A percentile compares a stretch with the other conserved stretches of the same genome.
phyloP scores from a whole-genome alignment of 2,888 invertebrate species.

The Eupithecia centaureata region DNA sequence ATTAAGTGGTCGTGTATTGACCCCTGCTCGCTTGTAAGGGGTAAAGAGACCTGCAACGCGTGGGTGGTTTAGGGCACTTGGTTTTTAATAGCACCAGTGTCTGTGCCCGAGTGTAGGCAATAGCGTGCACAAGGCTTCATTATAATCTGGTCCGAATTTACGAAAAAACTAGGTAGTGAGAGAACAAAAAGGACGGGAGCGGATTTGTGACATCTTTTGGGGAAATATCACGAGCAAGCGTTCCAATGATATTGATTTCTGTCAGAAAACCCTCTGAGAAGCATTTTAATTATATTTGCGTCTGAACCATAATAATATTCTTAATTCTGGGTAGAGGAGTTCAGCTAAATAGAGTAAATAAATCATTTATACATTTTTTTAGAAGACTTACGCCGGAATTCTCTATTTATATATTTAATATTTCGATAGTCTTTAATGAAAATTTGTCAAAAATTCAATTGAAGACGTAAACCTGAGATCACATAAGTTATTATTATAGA shows the following conservation, averaged over 20 bases:
- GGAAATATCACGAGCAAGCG: neutral
- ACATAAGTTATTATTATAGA: neutral
- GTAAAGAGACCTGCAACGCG: slow-evolving; percentile 27
- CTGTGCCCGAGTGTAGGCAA: no score
- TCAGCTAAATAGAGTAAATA: no score
- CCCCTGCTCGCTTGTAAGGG: slow-evolving; percentile 28
- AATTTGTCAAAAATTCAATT: no score
- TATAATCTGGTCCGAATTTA: neutral
- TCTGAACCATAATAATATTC: neutral
- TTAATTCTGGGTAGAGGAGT: no score
- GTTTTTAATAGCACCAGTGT: neutral
- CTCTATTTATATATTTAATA: no score
- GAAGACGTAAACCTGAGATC: no score
- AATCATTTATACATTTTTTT: no score
- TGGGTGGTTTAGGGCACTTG: slow-evolving; percentile 39
- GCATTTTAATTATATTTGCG: neutral
- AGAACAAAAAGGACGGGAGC: neutral
- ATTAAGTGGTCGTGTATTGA: slow-evolving; percentile 46
- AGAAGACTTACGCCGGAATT: no score
- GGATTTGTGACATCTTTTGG: neutral
- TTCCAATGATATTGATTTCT: neutral
- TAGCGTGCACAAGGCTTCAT: neutral
- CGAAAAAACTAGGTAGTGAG: neutral
- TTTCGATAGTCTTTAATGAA: no score
- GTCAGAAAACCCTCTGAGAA: neutral